Percentiles rank a stretch among this genome's conserved stretches.
Evolutionary conservation across 2,113 vertebrate species (phyloP).

Genomic region (Rousettus leschenaultii): DNA sequence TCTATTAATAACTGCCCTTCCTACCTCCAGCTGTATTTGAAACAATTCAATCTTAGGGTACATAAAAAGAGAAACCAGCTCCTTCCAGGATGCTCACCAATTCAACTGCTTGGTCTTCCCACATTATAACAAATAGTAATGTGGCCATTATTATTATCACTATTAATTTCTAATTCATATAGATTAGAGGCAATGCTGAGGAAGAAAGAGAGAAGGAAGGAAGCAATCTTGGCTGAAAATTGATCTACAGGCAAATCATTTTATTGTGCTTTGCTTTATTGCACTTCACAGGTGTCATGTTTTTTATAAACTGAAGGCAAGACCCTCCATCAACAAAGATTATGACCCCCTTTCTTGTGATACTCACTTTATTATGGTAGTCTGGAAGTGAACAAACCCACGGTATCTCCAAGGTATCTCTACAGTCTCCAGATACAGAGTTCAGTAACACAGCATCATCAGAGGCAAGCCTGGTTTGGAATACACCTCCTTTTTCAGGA

Average conservation of each 20-base stretch:
- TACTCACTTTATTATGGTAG: background rate
- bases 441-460: background rate
- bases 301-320: background rate
- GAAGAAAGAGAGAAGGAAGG: background rate
- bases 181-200: background rate
- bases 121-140: background rate
- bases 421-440: background rate
- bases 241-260: background rate
- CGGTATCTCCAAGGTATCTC: background rate
- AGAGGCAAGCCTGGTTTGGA: background rate
- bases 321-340: background rate
- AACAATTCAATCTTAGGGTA: background rate
- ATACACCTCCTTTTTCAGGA: background rate
- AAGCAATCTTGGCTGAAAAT: background rate
- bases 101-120: background rate
- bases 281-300: background rate
- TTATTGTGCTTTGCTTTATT: background rate
- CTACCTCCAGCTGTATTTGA: conserved; percentile 21
- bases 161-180: background rate
- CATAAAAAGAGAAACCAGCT: background rate
- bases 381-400: background rate
- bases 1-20: background rate
- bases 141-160: background rate
- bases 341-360: background rate
- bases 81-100: background rate